These are phyloP conservation scores for Serinus canaria DNA, from an alignment of 2,113 vertebrate species.

Conservation along the genomic window DNA sequence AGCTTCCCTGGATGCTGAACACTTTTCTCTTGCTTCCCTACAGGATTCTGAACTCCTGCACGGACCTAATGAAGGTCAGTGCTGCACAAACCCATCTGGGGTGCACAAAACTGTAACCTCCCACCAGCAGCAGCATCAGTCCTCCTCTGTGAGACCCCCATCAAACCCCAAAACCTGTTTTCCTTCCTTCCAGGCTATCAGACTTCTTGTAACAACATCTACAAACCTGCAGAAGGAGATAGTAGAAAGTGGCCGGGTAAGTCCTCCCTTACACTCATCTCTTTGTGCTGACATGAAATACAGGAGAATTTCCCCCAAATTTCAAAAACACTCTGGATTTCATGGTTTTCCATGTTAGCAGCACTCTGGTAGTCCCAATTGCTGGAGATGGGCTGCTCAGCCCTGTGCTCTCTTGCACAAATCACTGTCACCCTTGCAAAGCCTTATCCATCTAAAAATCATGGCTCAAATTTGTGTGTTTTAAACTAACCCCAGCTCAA, in stretches of 20 bases:
- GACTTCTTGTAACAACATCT: slow-evolving; percentile 86
- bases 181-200: slow-evolving; percentile 81
- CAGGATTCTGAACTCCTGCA: slow-evolving; percentile 93
- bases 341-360: background rate
- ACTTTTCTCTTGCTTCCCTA: background rate
- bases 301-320: rapidly evolving
- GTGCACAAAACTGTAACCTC: background rate
- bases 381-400: background rate
- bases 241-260: slow-evolving; percentile 90
- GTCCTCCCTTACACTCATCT: background rate
- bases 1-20: background rate
- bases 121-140: background rate
- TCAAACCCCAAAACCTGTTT: background rate
- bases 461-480: background rate
- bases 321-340: background rate
- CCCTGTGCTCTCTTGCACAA: background rate
- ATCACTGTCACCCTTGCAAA: background rate
- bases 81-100: background rate
- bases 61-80: slow-evolving; percentile 95
- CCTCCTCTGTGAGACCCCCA: background rate
- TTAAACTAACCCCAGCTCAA: background rate
- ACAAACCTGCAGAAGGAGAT: slow-evolving; percentile 96
- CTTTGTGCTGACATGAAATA: background rate
- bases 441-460: background rate
- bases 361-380: background rate